These are phyloP conservation scores for Pterophyllum scalare DNA, from an alignment of 2,113 vertebrate genomes.

Conservation along the genomic window DNA sequence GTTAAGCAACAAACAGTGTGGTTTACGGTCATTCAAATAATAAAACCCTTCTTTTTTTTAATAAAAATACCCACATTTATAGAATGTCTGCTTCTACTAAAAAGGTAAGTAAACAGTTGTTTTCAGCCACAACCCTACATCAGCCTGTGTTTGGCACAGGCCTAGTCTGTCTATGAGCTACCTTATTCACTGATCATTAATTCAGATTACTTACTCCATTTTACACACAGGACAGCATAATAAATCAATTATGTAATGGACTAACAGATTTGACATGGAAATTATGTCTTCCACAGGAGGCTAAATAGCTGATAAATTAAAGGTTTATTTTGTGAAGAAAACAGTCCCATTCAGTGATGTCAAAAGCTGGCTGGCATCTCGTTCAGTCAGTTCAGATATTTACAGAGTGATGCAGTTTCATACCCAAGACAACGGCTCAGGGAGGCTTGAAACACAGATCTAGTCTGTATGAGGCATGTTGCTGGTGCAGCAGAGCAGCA, in stretches of 20 bases:
- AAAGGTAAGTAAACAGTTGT: conserved; percentile 23
- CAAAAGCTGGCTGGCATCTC: conserved; percentile 28
- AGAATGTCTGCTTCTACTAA: background rate
- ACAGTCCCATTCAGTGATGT: conserved; percentile 38
- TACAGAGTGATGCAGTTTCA: conserved; percentile 19
- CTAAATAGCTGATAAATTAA: background rate
- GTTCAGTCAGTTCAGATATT: conserved; percentile 41
- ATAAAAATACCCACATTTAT: too few species aligned
- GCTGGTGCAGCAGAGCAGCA: conserved; percentile 25
- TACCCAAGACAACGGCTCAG: conserved; percentile 17
- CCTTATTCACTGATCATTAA: conserved; percentile 59
- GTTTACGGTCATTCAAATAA: conserved; percentile 23
- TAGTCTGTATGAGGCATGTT: background rate
- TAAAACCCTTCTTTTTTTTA: background rate
- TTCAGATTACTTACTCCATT: conserved; percentile 54
- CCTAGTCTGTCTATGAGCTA: conserved; percentile 32
- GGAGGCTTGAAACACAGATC: background rate
- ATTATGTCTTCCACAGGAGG: conserved; percentile 27
- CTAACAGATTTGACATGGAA: conserved; percentile 58
- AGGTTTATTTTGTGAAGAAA: conserved; percentile 24
- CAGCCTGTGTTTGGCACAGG: background rate
- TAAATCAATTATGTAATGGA: conserved; percentile 41
- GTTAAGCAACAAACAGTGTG: conserved; percentile 45
- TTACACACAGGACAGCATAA: conserved; percentile 42
- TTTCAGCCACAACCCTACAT: conserved; percentile 18